Evolutionary conservation across 2,888 invertebrate species (phyloP).

Genomic region (Cistogaster globosa): DNA sequence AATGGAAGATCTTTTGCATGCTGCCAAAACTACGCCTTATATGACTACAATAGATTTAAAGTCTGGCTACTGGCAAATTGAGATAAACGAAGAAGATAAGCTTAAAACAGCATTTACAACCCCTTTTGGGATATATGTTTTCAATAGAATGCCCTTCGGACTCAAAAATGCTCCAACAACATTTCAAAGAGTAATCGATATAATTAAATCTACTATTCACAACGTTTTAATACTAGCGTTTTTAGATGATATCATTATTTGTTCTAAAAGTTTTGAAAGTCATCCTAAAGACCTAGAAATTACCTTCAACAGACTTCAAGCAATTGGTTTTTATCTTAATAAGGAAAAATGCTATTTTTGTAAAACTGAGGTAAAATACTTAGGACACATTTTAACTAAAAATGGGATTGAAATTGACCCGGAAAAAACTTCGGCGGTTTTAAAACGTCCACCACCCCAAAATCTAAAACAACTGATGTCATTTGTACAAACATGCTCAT

Average conservation of each 20-base stretch:
- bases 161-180: constrained; percentile 76
- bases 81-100: constrained; percentile 73
- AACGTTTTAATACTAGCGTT: neutral
- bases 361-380: constrained; percentile 72
- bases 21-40: constrained; percentile 72
- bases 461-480: constrained; percentile 71
- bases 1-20: constrained; percentile 78
- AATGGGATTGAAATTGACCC: constrained; percentile 76
- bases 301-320: constrained; percentile 64
- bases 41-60: constrained; percentile 78
- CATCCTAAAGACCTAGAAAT: constrained; percentile 51
- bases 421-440: constrained; percentile 75
- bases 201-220: constrained; percentile 73
- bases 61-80: constrained; percentile 80
- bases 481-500: constrained; percentile 76
- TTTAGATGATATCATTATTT: constrained; percentile 37
- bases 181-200: constrained; percentile 74
- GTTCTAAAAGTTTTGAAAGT: neutral
- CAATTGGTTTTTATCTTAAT: constrained; percentile 74
- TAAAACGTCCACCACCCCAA: constrained; percentile 58
- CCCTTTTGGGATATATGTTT: constrained; percentile 77
- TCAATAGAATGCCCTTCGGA: constrained; percentile 78
- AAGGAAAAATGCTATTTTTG: constrained; percentile 74
- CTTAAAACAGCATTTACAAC: constrained; percentile 77
- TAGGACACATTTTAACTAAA: constrained; percentile 76